Conservation (phyloP, 2,113 vertebrate genomes). For the Urocitellus parryii region DNA sequence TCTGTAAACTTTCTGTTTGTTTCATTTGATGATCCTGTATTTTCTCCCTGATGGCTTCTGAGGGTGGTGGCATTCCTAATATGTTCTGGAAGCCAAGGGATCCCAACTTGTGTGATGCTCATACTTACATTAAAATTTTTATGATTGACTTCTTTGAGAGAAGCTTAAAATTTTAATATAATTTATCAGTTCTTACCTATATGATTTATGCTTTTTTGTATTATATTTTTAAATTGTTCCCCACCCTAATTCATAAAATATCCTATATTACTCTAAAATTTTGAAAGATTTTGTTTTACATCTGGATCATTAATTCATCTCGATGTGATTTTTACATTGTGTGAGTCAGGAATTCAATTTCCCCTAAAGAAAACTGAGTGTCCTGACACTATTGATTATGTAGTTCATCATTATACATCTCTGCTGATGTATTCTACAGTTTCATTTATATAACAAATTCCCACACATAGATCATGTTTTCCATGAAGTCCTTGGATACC, state of each 20-base stretch:
- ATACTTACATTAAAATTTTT: not conserved
- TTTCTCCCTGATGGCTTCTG: not conserved
- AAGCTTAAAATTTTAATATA: not conserved
- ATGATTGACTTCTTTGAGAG: not conserved
- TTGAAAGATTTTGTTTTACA: conserved; percentile 11
- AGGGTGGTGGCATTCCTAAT: not conserved
- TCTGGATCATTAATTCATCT: not conserved
- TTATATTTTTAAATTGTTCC: not conserved
- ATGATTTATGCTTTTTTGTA: not conserved
- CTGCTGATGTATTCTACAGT: not conserved
- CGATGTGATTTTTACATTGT: not conserved
- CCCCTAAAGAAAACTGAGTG: not conserved
- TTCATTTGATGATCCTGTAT: not conserved
- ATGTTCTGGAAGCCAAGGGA: not conserved
- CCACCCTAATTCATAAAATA: not conserved
- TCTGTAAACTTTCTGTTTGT: not conserved
- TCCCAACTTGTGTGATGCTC: not conserved
- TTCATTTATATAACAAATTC: not conserved
- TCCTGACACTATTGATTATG: not conserved
- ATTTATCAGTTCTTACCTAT: not conserved
- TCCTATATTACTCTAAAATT: not conserved
- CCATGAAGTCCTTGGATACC: not conserved
- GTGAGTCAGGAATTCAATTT: not conserved
- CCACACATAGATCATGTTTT: not conserved
- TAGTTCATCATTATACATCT: not conserved